Evolutionary conservation across 1,140 invertebrate genomes (phyloP), one percentile per base, ranked within the genome.

Genomic region (Leucophenga varia): DNA sequence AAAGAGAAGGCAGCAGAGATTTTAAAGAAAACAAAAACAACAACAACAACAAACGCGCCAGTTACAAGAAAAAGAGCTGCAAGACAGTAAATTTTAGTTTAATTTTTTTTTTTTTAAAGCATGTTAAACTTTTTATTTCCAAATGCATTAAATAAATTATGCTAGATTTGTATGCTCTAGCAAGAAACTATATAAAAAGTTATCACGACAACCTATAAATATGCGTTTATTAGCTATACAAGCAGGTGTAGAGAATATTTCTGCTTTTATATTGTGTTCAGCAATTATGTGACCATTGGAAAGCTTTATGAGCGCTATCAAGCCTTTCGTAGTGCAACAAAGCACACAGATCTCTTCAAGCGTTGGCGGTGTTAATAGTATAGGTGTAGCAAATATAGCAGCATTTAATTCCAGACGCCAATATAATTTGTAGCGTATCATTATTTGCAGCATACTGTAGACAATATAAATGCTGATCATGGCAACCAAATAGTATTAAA

Each of bases 1-100:
- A 89, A 87, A 77, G 52, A 87, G 40, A 83, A 84, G 71, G 88
- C 88, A 7, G 87, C 89, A 47, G 86, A 89, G 74, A 54, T 87
- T 47, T 84, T 86, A 61, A 80, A 84, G 55, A 87, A 84, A 72
- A 82, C 84, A 3, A 84, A 82, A 7, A 43, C 30, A 43, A 32
- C n/a, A 2, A 9, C 43, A 17, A 17, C 34, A 36, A n/a, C n/a
- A n/a, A n/a, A n/a, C n/a, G n/a, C n/a, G n/a, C n/a, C n/a, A 20
- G 28, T 32, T 25, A 20, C 9, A 50, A 44, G 19, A 44, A 44
- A 25, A 44, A 39, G 16, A 50, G 37, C 8, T 41, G 40, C n/a
- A 39, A 42, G 34, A 18, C 41, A 10, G 43, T 16, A 49, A 25
- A 35, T 3, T 2, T 30, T 30, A n/a, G n/a, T n/a, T n/a, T n/a